Evolutionary conservation across 2,888 invertebrate species (phyloP), one percentile per base, ranked within the genome.

Genomic region (Scaptomyza tumidula): DNA sequence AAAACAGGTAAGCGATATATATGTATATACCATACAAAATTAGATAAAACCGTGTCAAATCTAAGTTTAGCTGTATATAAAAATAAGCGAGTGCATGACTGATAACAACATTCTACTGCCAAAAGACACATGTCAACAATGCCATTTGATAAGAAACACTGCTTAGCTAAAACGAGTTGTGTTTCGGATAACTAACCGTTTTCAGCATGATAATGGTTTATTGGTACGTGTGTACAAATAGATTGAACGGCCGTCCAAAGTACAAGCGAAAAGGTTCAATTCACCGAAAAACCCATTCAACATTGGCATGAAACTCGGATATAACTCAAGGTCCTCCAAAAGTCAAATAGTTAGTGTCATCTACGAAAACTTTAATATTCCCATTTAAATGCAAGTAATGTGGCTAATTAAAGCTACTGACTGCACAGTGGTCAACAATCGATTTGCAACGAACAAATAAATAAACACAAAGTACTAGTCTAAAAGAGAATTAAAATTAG

Each of bases 171-270:
- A 24, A 48, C 39, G 7, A 14, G 0, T 55, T 41, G 14, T 57
- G 60, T 56, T 55, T 44, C 65, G 43, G 43, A 43, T 71, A 52
- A 71, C 48, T 66, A 33, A 6, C 37, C 6, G 37, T 29, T 1
- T 29, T 29, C 5, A 37, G 41, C 31, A 59, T 43, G 67, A 59
- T 66, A 58, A 41, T 50, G 31, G 3, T 3, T 27, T 27, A 5
- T 27, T 27, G 2, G 27, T n/a, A 13, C 24, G n/a, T 14, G 39
- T 10, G 9, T 41, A 3, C 10, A 16, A 9, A 16, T 70, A 59
- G 50, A 65, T 65, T 53, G 78, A n/a, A 46, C 68, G 14, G 13
- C 62, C 49, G 74, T 67, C 68, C 74, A 78, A 75, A 54, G 74
- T 75, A 24, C 78, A 67, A 33, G 29, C 27, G 9, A 31, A 31